phyloP scores from a whole-genome alignment of 2,797 vertebrate species.

The Crocidura indochinensis region DNA sequence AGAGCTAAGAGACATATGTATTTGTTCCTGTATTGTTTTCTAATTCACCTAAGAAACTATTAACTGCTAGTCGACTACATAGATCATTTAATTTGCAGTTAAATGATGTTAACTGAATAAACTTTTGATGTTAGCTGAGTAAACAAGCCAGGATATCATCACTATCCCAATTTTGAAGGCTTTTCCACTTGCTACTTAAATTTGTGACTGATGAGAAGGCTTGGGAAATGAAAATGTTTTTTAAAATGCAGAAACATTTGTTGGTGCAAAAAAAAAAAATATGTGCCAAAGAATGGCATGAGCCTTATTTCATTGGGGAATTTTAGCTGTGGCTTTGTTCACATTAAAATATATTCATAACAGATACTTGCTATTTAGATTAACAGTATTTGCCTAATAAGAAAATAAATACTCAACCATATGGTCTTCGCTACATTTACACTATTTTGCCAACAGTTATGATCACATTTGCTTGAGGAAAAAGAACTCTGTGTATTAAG shows the following conservation, averaged over 20 bases:
- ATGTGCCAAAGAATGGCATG: not conserved
- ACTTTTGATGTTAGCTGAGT: not conserved
- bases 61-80: constrained; percentile 27
- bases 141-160: constrained; percentile 59
- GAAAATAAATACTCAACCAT: constrained; percentile 72
- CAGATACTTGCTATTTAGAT: constrained; percentile 55
- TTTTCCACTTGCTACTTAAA: constrained; percentile 43
- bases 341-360: constrained; percentile 53
- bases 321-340: constrained; percentile 34
- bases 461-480: constrained; percentile 44
- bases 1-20: not conserved
- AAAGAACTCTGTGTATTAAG: constrained; percentile 70
- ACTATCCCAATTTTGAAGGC: constrained; percentile 16
- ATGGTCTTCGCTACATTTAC: constrained; percentile 64
- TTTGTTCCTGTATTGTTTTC: not conserved
- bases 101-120: constrained; percentile 48
- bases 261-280: constrained; percentile 26
- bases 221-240: constrained; percentile 55
- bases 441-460: constrained; percentile 57
- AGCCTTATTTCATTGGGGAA: constrained; percentile 42
- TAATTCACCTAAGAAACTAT: not conserved
- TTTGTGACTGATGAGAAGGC: constrained; percentile 45
- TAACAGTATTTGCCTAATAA: constrained; percentile 63
- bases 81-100: constrained; percentile 55
- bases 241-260: constrained; percentile 40